Evolutionary conservation across 2,113 vertebrate genomes (phyloP), one percentile per base, ranked within the genome.

Genomic region (Accipiter cooperii): DNA sequence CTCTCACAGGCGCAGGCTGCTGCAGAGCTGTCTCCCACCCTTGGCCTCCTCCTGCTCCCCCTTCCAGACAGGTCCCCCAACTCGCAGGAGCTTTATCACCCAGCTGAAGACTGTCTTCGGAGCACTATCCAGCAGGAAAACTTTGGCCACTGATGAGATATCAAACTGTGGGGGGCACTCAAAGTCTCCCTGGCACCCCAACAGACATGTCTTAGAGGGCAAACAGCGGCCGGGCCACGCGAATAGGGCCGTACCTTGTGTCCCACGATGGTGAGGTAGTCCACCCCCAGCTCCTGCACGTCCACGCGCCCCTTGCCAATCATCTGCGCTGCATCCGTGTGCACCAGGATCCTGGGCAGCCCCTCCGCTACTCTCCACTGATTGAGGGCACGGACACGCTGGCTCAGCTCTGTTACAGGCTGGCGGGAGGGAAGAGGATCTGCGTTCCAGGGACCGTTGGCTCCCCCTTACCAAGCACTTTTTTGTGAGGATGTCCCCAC

Each of bases 261-360:
- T 29, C 99, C 99, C 70, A 99, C 99, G 3, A 99, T 96, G 17
- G 99, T 99, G 58, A 99, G 98, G 92, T 99, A 99, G 97, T 99
- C 99, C 97, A 99, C 99, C 1, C 98, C 98, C 74, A 99, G 98
- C 19, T 99, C 99, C 69, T 96, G 97, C 76, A 98, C 98, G 0
- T 99, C 98, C 57, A 99, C 99, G 0, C 19, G 96, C 58, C 98
- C 97, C 82, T 99, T 99, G n/a, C 99, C 99, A 52, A 99, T 87
- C 69, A 99, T 99, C 98, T 99, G 99, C 0, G 99, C 99, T 0
- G 99, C 99, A 0, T 99, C 99, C 0, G 99, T 99, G 98, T 99
- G 99, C 83, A 99, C 55, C 51, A 99, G 97, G 73, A 99, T 90
- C 42, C 93, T 93, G 52, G 98, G 98, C 52, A 98, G 95, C 9